A percentile compares a stretch with the other conserved stretches of the same genome.
These are phyloP conservation scores for Sinocyclocheilus anophthalmus DNA, from an alignment of 2,113 vertebrate species.

Conservation along the genomic window DNA sequence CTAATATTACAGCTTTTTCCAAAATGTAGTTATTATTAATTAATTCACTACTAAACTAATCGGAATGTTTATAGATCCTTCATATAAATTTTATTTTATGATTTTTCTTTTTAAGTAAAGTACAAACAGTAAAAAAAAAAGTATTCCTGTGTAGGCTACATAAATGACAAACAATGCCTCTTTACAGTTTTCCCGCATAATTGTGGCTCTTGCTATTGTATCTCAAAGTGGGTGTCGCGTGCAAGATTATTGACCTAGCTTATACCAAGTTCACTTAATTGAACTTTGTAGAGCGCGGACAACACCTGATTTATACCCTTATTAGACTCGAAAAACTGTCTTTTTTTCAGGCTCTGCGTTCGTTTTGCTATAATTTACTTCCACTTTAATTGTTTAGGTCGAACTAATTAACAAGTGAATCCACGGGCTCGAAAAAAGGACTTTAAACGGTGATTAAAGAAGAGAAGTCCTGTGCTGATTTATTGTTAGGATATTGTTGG, in stretches of 20 bases:
- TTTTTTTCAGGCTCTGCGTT: neutral
- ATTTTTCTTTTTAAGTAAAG: neutral
- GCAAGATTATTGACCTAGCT: neutral
- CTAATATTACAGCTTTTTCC: neutral
- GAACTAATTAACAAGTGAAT: conserved; percentile 36
- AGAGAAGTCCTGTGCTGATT: neutral
- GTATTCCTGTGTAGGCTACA: neutral
- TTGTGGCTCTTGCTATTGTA: neutral
- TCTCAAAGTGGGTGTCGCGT: neutral
- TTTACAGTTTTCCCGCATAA: neutral
- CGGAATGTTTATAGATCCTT: neutral
- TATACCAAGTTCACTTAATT: neutral
- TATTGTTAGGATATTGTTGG: neutral
- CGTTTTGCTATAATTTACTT: neutral
- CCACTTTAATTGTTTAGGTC: conserved; percentile 17
- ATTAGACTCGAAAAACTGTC: neutral
- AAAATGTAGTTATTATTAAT: neutral
- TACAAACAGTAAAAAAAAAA: neutral
- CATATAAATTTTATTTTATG: neutral
- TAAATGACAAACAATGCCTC: neutral
- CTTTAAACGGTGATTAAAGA: neutral
- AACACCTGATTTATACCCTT: neutral
- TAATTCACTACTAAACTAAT: neutral
- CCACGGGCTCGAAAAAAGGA: neutral
- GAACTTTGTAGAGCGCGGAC: neutral